phyloP scores from a whole-genome alignment of 2,797 vertebrate species.

The Anniella stebbinsi region DNA sequence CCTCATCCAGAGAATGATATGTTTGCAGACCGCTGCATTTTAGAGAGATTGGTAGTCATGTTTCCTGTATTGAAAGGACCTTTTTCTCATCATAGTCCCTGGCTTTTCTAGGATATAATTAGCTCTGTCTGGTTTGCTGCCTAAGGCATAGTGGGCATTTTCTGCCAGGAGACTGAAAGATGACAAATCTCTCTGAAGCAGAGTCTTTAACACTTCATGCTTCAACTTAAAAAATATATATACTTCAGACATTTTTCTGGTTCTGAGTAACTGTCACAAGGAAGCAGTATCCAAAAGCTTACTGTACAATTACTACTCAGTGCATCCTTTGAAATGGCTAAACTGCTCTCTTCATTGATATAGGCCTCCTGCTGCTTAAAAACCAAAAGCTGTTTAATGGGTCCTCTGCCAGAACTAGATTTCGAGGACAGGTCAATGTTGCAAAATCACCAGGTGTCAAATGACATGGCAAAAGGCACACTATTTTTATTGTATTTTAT shows the following conservation, averaged over 20 bases:
- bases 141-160: constrained; percentile 2
- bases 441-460: constrained; percentile 51
- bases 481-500: constrained; percentile 38
- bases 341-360: constrained; percentile 25
- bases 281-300: constrained; percentile 21
- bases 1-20: background rate
- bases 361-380: background rate
- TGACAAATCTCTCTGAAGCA: background rate
- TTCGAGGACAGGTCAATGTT: constrained; percentile 44
- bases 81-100: background rate
- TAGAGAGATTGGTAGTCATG: background rate
- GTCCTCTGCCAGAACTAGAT: background rate
- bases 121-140: constrained; percentile 34
- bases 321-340: background rate
- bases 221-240: constrained; percentile 14
- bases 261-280: constrained; percentile 19
- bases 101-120: constrained; percentile 11
- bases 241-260: background rate
- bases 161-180: constrained; percentile 17
- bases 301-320: constrained; percentile 23
- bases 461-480: background rate
- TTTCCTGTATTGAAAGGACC: background rate
- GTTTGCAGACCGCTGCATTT: background rate
- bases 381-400: background rate
- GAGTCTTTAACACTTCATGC: constrained; percentile 28